These are phyloP conservation scores for Drosophila paramelanica DNA, from an alignment of 2,888 invertebrate species.

Conservation along the genomic window DNA sequence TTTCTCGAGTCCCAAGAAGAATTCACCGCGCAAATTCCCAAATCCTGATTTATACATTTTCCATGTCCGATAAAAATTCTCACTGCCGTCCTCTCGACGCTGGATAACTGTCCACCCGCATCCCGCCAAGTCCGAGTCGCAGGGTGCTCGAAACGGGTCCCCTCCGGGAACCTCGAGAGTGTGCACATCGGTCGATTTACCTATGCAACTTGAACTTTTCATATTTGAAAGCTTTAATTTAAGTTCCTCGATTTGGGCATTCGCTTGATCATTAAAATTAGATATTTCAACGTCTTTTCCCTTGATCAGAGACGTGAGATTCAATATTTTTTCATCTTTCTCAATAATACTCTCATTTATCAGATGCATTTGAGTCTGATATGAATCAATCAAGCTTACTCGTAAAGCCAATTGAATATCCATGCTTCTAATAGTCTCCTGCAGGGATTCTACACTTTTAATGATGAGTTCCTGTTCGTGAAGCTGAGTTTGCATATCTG, in stretches of 20 bases:
- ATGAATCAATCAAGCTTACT: no score
- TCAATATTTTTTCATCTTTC: no score
- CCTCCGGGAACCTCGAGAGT: neutral
- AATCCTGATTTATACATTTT: slow-evolving; percentile 88
- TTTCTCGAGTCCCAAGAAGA: slow-evolving; percentile 89
- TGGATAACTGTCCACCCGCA: slow-evolving; percentile 85
- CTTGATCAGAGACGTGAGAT: no score
- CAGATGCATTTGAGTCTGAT: no score
- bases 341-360: no score
- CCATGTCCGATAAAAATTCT: slow-evolving; percentile 88
- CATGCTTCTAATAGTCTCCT: no score
- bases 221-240: neutral
- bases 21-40: slow-evolving; percentile 89
- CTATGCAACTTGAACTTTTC: neutral
- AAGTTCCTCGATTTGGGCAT: neutral
- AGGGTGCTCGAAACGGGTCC: slow-evolving; percentile 86
- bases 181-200: neutral
- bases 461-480: neutral
- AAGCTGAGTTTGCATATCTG: neutral
- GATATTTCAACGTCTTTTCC: neutral
- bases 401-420: no score
- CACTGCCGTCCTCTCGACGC: slow-evolving; percentile 87
- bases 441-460: no score
- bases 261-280: neutral
- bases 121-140: slow-evolving; percentile 85